Evolutionary conservation across 1,140 invertebrate species (phyloP).

Genomic region (Lasioglossum albipes): DNA sequence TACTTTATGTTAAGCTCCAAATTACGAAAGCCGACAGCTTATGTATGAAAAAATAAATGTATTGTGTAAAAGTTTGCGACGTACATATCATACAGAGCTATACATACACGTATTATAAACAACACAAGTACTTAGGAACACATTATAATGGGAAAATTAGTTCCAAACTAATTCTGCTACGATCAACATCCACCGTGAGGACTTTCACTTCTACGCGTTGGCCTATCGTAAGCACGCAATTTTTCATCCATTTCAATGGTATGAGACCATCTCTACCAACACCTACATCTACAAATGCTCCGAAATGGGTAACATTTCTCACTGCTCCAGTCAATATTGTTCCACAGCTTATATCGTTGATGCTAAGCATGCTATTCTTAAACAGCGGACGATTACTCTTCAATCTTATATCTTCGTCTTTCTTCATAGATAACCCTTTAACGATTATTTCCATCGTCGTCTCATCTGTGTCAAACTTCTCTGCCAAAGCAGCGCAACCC

Average conservation of each 20-base stretch:
- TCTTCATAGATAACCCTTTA: slow-evolving; percentile 83
- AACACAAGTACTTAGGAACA: background rate
- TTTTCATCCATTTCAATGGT: slow-evolving; percentile 84
- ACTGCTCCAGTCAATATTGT: slow-evolving; percentile 84
- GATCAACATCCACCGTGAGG: slow-evolving; percentile 79
- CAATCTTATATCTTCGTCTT: slow-evolving; percentile 85
- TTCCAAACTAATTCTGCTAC: slow-evolving; percentile 80
- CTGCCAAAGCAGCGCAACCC: slow-evolving; percentile 71
- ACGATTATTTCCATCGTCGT: slow-evolving; percentile 84
- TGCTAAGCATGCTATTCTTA: slow-evolving; percentile 81
- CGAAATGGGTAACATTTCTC: slow-evolving; percentile 93
- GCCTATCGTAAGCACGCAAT: slow-evolving; percentile 84
- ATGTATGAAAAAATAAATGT: slow-evolving; percentile 6
- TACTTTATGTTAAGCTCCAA: background rate
- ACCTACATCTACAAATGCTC: slow-evolving; percentile 94
- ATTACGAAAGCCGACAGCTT: background rate
- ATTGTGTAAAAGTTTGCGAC: background rate
- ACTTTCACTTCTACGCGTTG: slow-evolving; percentile 85
- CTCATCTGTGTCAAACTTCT: slow-evolving; percentile 78
- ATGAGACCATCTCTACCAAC: slow-evolving; percentile 89
- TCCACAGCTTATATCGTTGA: slow-evolving; percentile 83
- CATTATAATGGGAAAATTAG: slow-evolving; percentile 57
- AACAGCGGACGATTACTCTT: slow-evolving; percentile 85
- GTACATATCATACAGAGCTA: background rate
- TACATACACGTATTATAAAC: background rate